A percentile compares a stretch with the other conserved stretches of the same genome.
phyloP scores from a whole-genome alignment of 2,113 vertebrate species.

The Columbina picui region DNA sequence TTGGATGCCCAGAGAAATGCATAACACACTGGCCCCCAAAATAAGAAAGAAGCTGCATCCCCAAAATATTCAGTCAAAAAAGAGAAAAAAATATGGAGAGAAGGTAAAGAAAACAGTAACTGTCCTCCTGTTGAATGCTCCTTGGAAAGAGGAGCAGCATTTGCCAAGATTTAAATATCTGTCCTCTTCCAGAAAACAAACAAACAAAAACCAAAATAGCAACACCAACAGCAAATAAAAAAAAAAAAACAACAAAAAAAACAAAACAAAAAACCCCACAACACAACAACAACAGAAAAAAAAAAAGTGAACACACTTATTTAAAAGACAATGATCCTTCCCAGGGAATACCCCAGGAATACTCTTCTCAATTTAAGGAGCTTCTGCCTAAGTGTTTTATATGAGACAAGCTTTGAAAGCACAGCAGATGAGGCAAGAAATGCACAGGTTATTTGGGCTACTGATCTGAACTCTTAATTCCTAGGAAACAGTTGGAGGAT shows the following conservation, averaged over 20 bases:
- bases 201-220: neutral
- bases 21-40: neutral
- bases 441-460: neutral
- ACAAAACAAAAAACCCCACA: too few species aligned
- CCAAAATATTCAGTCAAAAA: neutral
- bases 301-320: neutral
- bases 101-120: neutral
- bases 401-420: neutral
- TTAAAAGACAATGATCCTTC: neutral
- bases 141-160: neutral
- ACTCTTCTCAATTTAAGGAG: neutral
- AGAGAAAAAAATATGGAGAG: neutral
- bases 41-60: neutral
- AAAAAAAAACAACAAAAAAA: neutral
- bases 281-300: neutral
- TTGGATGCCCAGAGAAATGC: neutral
- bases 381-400: neutral
- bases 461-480: neutral
- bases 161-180: neutral
- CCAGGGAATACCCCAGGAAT: neutral
- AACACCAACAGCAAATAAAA: too few species aligned
- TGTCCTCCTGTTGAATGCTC: neutral
- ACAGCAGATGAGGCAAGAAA: neutral
- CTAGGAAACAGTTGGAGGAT: neutral
- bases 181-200: neutral